Evolutionary conservation across 2,888 invertebrate species (phyloP).

Genomic region (Lydus trimaculatus): DNA sequence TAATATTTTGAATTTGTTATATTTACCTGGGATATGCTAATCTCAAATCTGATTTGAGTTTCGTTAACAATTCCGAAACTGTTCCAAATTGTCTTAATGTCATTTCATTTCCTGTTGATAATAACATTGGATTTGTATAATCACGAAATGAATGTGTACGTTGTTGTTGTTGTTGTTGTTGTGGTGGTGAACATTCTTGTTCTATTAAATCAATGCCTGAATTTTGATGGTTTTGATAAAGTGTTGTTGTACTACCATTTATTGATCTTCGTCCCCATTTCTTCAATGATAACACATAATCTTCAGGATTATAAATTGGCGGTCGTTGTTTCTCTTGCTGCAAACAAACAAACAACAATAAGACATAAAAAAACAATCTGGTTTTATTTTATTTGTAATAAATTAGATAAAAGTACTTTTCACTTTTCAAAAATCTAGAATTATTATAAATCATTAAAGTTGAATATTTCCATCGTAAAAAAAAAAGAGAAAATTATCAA

Average conservation of each 20-base stretch:
- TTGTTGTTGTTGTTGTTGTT: not conserved
- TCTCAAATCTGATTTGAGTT: constrained; percentile 84
- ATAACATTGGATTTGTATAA: constrained; percentile 72
- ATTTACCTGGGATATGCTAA: constrained; percentile 87
- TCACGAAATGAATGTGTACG: constrained; percentile 47
- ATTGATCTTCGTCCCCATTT: constrained; percentile 78
- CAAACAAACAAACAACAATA: not conserved
- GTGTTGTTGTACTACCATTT: constrained; percentile 52
- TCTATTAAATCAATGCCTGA: constrained; percentile 30
- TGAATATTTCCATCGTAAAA: too few species aligned
- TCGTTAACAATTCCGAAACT: constrained; percentile 85
- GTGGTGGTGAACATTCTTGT: constrained; percentile 20
- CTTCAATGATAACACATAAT: constrained; percentile 80
- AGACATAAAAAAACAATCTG: too few species aligned
- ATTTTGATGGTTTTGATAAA: constrained; percentile 42
- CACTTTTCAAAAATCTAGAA: not conserved
- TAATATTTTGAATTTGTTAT: not conserved
- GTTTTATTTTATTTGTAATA: too few species aligned
- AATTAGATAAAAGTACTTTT: not conserved
- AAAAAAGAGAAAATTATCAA: not conserved
- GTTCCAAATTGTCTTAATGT: constrained; percentile 85
- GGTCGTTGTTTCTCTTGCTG: constrained; percentile 81
- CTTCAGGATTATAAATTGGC: constrained; percentile 90
- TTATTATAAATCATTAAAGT: not conserved
- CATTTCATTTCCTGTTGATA: constrained; percentile 77